Evolutionary conservation across 2,888 invertebrate species (phyloP).

Genomic region (Ophion ellenae): DNA sequence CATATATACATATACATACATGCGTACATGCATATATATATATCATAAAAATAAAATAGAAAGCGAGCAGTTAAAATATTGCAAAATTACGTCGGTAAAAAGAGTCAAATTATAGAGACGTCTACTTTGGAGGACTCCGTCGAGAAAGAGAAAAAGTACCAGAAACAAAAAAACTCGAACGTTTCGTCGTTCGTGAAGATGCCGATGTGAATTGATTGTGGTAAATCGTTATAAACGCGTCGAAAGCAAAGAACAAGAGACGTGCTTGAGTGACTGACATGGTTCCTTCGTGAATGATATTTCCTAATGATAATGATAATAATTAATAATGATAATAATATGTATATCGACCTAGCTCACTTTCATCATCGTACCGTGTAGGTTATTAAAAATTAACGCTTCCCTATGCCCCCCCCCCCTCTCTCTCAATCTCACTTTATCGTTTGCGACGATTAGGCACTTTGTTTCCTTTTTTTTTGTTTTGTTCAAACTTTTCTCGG

Average conservation of each 20-base stretch:
- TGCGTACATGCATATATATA: no score
- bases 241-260: conserved; percentile 38
- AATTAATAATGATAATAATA: conserved; percentile 65
- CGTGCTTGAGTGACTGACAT: conserved; percentile 60
- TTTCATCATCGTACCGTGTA: conserved; percentile 52
- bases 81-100: conserved; percentile 33
- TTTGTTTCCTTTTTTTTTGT: conserved; percentile 56
- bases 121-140: neutral
- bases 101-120: conserved; percentile 7
- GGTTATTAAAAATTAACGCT: conserved; percentile 65
- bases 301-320: conserved; percentile 67
- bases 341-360: conserved; percentile 61
- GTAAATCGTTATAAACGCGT: conserved; percentile 58
- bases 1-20: conserved; percentile 1
- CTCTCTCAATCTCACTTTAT: conserved; percentile 60
- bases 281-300: conserved; percentile 58
- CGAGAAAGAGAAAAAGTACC: neutral
- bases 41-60: conserved; percentile 29
- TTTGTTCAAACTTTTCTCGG: conserved; percentile 34
- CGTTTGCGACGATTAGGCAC: conserved; percentile 69
- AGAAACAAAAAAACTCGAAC: conserved; percentile 1
- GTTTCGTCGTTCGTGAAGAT: conserved; percentile 33
- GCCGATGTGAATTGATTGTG: conserved; percentile 24
- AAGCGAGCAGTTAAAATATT: conserved; percentile 52
- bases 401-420: conserved; percentile 53